Evolutionary conservation across 1,140 invertebrate genomes (phyloP).

Genomic region (Metopolophium dirhodum): DNA sequence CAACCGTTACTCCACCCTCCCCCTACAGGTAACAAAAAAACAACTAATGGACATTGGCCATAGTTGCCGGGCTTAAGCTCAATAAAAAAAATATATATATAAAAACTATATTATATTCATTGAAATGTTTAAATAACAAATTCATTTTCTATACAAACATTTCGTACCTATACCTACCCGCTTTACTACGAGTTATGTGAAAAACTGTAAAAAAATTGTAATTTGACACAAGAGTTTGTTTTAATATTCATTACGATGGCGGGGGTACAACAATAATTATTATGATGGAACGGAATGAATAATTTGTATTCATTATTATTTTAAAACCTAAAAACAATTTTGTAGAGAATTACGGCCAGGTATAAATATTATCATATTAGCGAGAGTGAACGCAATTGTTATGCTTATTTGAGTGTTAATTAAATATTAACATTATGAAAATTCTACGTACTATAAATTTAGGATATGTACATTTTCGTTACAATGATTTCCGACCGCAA

Average conservation of each 20-base stretch:
- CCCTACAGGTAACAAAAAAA: too few species aligned
- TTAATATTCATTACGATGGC: background rate
- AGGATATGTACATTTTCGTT: background rate
- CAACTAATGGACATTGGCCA: too few species aligned
- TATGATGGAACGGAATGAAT: background rate
- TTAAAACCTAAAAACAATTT: background rate
- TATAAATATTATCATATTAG: background rate
- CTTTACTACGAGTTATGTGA: background rate
- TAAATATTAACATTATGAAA: conserved; percentile 66
- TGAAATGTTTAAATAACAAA: background rate
- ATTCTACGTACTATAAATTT: background rate
- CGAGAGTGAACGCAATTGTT: background rate
- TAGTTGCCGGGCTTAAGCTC: too few species aligned
- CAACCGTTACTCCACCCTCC: too few species aligned
- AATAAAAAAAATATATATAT: too few species aligned
- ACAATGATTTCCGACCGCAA: background rate
- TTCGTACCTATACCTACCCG: background rate
- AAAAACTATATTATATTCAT: background rate
- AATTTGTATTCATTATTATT: background rate
- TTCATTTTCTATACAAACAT: background rate
- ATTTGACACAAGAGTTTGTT: background rate
- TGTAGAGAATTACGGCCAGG: background rate
- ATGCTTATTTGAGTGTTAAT: background rate
- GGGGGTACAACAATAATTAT: background rate
- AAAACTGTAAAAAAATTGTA: background rate